A percentile compares a stretch with the other conserved stretches of the same genome.
Conservation (phyloP, 2,888 invertebrate genomes). For the Drosophila mimetica region DNA sequence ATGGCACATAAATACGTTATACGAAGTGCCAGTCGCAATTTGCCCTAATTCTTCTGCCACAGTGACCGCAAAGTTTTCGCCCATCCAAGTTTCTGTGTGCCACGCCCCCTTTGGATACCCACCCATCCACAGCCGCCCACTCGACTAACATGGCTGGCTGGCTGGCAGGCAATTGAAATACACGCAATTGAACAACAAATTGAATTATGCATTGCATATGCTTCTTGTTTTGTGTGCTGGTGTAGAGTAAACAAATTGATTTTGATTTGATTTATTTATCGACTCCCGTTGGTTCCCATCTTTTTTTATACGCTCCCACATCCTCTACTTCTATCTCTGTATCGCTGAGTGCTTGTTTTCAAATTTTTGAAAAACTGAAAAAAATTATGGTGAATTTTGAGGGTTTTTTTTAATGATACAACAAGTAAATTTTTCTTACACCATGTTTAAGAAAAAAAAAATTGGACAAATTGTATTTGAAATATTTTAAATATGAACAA, state of each 20-base stretch:
- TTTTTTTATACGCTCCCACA: background rate
- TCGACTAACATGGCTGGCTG: conserved; percentile 41
- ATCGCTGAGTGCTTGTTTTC: background rate
- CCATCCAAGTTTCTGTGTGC: conserved; percentile 4
- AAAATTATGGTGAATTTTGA: background rate
- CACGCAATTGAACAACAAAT: conserved; percentile 77
- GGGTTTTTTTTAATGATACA: too few relatives aligned
- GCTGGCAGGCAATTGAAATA: conserved; percentile 65
- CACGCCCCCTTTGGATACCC: background rate
- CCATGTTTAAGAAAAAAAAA: too few relatives aligned
- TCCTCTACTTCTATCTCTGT: background rate
- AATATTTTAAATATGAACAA: too few relatives aligned
- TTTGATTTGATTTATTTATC: conserved; percentile 79
- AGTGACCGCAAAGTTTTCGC: conserved; percentile 43
- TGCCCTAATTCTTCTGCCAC: conserved; percentile 41
- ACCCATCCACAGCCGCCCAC: too few relatives aligned
- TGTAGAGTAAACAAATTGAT: conserved; percentile 74
- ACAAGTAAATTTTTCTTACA: too few relatives aligned
- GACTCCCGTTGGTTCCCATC: conserved; percentile 37
- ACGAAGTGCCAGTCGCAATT: conserved; percentile 23
- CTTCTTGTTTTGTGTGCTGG: conserved; percentile 40
- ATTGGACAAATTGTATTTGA: too few relatives aligned
- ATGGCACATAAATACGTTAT: conserved; percentile 24
- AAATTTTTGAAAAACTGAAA: conserved; percentile 8
- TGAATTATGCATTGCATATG: conserved; percentile 73